Conservation (phyloP, 2,888 invertebrate species). For the Oegoconia quadripuncta region DNA sequence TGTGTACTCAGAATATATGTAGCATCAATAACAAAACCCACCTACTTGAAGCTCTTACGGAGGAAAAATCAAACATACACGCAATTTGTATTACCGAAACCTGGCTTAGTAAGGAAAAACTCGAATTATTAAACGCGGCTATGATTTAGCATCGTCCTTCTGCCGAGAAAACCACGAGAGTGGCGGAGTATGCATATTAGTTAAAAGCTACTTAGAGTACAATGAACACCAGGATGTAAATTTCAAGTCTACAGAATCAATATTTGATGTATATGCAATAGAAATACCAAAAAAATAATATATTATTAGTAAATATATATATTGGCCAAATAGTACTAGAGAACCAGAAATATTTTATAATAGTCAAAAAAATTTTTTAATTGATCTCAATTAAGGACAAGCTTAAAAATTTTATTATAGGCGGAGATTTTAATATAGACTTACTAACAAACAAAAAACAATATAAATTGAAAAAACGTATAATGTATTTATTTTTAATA, state of each 20-base stretch:
- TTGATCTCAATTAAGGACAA: slow-evolving; percentile 12
- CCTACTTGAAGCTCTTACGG: slow-evolving; percentile 8
- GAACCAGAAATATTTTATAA: slow-evolving; percentile 16
- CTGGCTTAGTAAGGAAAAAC: slow-evolving; percentile 12
- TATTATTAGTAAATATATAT: slow-evolving; percentile 18
- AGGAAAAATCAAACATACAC: slow-evolving; percentile 9
- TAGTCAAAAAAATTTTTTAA: slow-evolving; percentile 9
- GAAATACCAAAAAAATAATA: slow-evolving; percentile 10
- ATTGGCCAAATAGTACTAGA: slow-evolving; percentile 19
- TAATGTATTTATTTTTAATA: slow-evolving; percentile 11
- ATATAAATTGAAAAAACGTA: slow-evolving; percentile 1
- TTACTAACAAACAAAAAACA: slow-evolving; percentile 1
- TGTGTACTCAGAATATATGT: slow-evolving; percentile 1
- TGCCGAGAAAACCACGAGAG: slow-evolving; percentile 13
- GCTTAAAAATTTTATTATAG: slow-evolving; percentile 16
- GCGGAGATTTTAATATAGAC: slow-evolving; percentile 16
- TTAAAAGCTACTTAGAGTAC: slow-evolving; percentile 12
- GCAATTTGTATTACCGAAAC: slow-evolving; percentile 16
- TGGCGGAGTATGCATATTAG: slow-evolving; percentile 18
- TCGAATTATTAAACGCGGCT: slow-evolving; percentile 8
- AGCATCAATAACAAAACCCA: slow-evolving; percentile 1
- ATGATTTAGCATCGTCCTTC: slow-evolving; percentile 8
- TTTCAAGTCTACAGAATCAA: slow-evolving; percentile 16
- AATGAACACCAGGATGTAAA: slow-evolving; percentile 12
- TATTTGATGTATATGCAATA: slow-evolving; percentile 20